phyloP scores from a whole-genome alignment of 2,888 invertebrate genomes.

The Ptychoptera contaminata region DNA sequence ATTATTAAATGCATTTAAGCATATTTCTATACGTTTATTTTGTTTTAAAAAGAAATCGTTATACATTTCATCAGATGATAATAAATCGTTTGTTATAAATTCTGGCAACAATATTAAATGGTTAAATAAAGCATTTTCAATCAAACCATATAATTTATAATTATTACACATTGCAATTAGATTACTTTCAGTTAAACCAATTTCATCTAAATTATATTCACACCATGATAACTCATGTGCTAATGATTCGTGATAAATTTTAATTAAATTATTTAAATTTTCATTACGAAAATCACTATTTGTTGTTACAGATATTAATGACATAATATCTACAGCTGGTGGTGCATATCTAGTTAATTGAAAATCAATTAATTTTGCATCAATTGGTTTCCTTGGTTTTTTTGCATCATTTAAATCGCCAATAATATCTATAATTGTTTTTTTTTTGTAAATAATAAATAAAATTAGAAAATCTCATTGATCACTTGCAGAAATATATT shows the following conservation, averaged over 20 bases:
- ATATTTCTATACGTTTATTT: slow-evolving; percentile 35
- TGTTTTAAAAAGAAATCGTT: slow-evolving; percentile 33
- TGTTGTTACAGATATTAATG: slow-evolving; percentile 32
- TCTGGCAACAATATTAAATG: slow-evolving; percentile 38
- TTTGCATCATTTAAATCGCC: background rate
- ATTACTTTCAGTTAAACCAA: slow-evolving; percentile 19
- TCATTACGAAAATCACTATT: slow-evolving; percentile 22
- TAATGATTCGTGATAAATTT: slow-evolving; percentile 26
- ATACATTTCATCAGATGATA: slow-evolving; percentile 35
- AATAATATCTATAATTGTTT: too few relatives aligned
- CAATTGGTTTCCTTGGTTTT: slow-evolving; percentile 15
- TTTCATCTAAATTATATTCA: slow-evolving; percentile 15
- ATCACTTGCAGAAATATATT: too few relatives aligned
- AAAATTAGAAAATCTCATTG: too few relatives aligned
- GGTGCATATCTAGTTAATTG: slow-evolving; percentile 39
- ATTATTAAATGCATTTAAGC: slow-evolving; percentile 36
- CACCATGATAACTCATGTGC: background rate
- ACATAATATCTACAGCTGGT: slow-evolving; percentile 36
- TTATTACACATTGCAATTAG: slow-evolving; percentile 24
- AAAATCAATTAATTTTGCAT: slow-evolving; percentile 37
- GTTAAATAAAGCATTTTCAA: slow-evolving; percentile 37
- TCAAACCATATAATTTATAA: slow-evolving; percentile 32
- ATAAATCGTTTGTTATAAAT: slow-evolving; percentile 31
- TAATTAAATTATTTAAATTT: slow-evolving; percentile 24
- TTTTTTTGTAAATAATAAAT: too few relatives aligned